Percentiles rank a stretch among this genome's conserved stretches.
Evolutionary conservation across 2,888 invertebrate genomes (phyloP).

Genomic region (Maniola hyperantus): DNA sequence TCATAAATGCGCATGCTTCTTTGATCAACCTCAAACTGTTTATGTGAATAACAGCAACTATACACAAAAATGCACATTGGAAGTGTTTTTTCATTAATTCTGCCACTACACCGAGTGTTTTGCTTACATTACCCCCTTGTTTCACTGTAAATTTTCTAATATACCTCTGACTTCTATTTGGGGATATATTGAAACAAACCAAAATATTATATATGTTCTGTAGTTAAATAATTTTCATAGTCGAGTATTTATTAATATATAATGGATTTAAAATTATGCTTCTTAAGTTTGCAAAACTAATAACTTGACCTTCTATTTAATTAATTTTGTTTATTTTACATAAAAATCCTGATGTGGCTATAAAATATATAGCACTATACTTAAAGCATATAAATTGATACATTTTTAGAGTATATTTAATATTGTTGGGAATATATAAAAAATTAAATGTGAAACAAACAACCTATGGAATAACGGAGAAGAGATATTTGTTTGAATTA

Average conservation of each 20-base stretch:
- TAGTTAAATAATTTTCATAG: slow-evolving; percentile 17
- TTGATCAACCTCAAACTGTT: no score
- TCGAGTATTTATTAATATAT: slow-evolving; percentile 19
- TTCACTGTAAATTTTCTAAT: neutral
- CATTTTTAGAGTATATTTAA: no score
- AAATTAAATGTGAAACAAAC: slow-evolving; percentile 17
- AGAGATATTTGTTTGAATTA: neutral
- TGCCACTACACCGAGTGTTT: neutral
- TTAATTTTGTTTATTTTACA: slow-evolving; percentile 25
- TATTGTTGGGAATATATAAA: slow-evolving; percentile 20
- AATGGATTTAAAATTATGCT: slow-evolving; percentile 28
- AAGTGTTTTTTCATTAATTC: neutral
- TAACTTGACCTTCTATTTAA: slow-evolving; percentile 7
- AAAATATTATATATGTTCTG: neutral
- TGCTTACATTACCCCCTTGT: neutral
- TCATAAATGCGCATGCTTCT: no score
- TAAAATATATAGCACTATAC: slow-evolving; percentile 18
- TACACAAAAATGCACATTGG: neutral
- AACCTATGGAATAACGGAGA: neutral
- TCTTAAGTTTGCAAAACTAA: slow-evolving; percentile 23
- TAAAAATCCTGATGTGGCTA: slow-evolving; percentile 6
- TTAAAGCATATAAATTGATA: slow-evolving; percentile 17
- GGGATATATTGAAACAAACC: slow-evolving; percentile 3
- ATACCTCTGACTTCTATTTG: neutral
- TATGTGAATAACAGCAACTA: neutral